Evolutionary conservation across 1,140 invertebrate species (phyloP), one percentile per base, ranked within the genome.

Genomic region (Heliconius melpomene): DNA sequence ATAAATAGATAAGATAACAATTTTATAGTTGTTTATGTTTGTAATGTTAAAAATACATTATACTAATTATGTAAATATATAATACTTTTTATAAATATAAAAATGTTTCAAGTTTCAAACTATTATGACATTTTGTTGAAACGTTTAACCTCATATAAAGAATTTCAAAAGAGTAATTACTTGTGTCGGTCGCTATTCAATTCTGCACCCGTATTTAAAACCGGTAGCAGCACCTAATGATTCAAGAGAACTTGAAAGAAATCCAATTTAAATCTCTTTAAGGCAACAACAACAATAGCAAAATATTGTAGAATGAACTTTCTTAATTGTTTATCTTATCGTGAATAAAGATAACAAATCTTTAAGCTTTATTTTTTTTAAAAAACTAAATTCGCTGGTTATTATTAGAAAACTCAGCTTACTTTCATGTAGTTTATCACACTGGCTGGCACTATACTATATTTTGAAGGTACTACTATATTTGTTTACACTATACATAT

Each of bases 151-250:
- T 26, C 23, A 66, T 66, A 66, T 66, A 66, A 66, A 66, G 11
- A 29, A 66, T 29, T 66, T 66, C 23, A 66, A 66, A 66, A 26
- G 60, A 66, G 60, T 29, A 66, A 66, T 66, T 66, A 66, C 60
- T 66, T 66, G 60, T 66, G 60, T 66, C 60, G 23, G 60, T 18
- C 26, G 60, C 60, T 66, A 66, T 66, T 26, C 60, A 66, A 29
- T 29, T 66, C 60, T 66, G 60, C 60, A 66, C 26, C 60, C 60
- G 60, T 66, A 66, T 66, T 66, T 66, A 66, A 66, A 60, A 29
- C 60, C 60, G 60, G 60, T 66, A 66, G 60, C 60, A 66, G 60
- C 60, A 66, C 60, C 60, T 66, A 66, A 66, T 66, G 60, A 66
- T 66, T 29, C 60, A 66, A 29, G 29, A 66, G 60, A 29, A 66